Percentiles rank a stretch among this genome's conserved stretches.
phyloP scores from a whole-genome alignment of 2,113 vertebrate species.

The Xiphophorus hellerii region DNA sequence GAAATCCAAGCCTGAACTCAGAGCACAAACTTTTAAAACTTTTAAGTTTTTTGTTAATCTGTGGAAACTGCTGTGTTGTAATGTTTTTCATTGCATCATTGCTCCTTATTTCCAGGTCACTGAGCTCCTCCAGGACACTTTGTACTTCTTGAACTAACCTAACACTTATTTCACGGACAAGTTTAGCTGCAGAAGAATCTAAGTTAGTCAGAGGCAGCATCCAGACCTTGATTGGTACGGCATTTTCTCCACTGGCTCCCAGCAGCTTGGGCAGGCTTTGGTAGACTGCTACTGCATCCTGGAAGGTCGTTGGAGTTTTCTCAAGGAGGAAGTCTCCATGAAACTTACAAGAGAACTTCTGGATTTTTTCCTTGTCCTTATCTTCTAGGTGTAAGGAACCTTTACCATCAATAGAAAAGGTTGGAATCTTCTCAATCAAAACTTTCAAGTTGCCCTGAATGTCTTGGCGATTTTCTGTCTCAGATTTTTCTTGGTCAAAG shows the following conservation, averaged over 20 bases:
- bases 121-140: constrained; percentile 42
- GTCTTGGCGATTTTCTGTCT: constrained; percentile 39
- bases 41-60: neutral
- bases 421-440: constrained; percentile 38
- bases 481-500: constrained; percentile 62
- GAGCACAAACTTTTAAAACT: neutral
- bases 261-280: constrained; percentile 54
- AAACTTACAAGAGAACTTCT: constrained; percentile 68
- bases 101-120: constrained; percentile 49
- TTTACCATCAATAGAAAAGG: constrained; percentile 11
- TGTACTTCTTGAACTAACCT: constrained; percentile 26
- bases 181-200: constrained; percentile 53
- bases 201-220: constrained; percentile 65
- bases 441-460: constrained; percentile 44
- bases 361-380: neutral
- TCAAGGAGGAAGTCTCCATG: constrained; percentile 60
- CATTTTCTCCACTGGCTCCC: constrained; percentile 45
- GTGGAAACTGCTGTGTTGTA: neutral
- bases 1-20: neutral
- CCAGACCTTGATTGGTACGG: constrained; percentile 72
- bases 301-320: constrained; percentile 44
- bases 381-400: constrained; percentile 28
- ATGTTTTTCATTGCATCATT: constrained; percentile 49
- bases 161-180: constrained; percentile 60
- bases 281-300: constrained; percentile 63